phyloP scores from a whole-genome alignment of 2,888 invertebrate genomes.

The Folsomia manolachei region DNA sequence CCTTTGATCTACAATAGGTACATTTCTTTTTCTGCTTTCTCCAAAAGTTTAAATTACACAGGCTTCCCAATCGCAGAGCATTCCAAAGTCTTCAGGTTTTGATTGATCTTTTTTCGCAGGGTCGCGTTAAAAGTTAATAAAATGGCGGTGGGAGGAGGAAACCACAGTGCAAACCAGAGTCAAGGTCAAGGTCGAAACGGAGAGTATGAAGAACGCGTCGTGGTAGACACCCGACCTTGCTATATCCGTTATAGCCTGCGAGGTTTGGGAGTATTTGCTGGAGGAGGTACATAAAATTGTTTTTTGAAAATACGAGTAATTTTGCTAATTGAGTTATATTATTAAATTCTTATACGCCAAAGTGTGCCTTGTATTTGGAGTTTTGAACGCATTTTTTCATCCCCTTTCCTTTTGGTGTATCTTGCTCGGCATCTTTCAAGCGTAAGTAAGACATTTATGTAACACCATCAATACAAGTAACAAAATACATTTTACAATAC shows the following conservation, averaged over 20 bases:
- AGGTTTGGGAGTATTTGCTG: neutral
- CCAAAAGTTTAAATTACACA: too few relatives aligned
- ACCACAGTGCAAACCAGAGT: neutral
- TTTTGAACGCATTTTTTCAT: neutral
- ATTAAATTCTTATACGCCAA: neutral
- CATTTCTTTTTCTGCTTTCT: neutral
- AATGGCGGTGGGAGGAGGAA: neutral
- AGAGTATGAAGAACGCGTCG: neutral
- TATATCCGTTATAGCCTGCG: neutral
- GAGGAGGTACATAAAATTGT: too few relatives aligned
- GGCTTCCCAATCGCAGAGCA: too few relatives aligned
- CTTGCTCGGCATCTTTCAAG: neutral
- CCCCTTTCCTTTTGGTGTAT: neutral
- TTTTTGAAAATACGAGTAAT: too few relatives aligned
- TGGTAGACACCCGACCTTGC: neutral
- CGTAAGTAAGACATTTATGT: neutral
- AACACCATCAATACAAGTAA: too few relatives aligned
- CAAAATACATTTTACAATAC: too few relatives aligned
- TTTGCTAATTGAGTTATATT: neutral
- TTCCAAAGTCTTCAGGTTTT: neutral
- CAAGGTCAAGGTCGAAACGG: neutral
- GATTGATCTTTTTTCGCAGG: neutral
- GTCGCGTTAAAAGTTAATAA: neutral
- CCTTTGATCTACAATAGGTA: neutral
- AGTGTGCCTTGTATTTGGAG: neutral